Evolutionary conservation across 2,888 invertebrate species (phyloP), one percentile per base, ranked within the genome.

Genomic region (Chrysina gloriosa): DNA sequence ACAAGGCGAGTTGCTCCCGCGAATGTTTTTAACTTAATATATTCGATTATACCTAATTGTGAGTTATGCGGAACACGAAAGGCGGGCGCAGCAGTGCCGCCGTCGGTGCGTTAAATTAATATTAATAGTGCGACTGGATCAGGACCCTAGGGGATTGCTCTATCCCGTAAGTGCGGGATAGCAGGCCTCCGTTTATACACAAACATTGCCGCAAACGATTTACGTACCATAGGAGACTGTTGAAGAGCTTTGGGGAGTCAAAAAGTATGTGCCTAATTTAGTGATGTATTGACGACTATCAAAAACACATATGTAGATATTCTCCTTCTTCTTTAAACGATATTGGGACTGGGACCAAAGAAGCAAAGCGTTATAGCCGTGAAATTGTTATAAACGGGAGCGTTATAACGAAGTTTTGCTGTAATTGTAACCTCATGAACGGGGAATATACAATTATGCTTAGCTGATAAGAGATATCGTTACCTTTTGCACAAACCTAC

Each of bases 21-120:
- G 54, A 21, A 34, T 21, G 36, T 58, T 58, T 58, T 39, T 23
- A 39, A 39, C 36, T 39, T 58, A 39, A 39, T 58, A 39, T 21
- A 58, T 58, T 58, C 58, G 58, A 58, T 58, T 58, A 58, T 14
- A 34, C 34, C 36, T 58, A 39, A 58, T 36, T 58, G 58, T 58
- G 39, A 58, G 25, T 58, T 58, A 58, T 39, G 39, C 31, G 31
- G 52, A 52, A 52, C 52, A 52, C 29, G 19, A 19, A 19, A 52
- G 19, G 19, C 52, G 16, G 9, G 52, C 19, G 9, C 31, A 25
- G 19, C 52, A 9, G 21, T 29, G 31, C 39, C 25, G 23, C 58
- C 58, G 25, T 36, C 39, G 39, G 39, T 36, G 39, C 14, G 39
- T 58, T 39, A 58, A 58, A 58, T 58, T 58, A 58, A 58, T 39